phyloP scores from a whole-genome alignment of 2,113 vertebrate genomes.

The Alectura lathami region DNA sequence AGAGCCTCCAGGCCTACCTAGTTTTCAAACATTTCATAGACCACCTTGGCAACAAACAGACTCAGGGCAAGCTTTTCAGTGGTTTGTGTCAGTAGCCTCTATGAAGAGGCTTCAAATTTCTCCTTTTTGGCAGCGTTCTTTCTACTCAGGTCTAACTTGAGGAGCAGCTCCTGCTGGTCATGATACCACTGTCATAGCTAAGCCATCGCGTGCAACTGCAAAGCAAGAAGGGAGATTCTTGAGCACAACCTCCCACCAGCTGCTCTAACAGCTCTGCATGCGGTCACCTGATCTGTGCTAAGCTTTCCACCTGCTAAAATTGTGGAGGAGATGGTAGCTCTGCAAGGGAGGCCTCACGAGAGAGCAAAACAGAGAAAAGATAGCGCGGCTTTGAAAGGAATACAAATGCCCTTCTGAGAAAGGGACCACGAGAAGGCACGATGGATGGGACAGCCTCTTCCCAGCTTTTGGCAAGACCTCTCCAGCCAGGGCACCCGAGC shows the following conservation, averaged over 20 bases:
- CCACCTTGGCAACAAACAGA: background rate
- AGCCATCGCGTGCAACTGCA: background rate
- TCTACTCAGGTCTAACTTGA: background rate
- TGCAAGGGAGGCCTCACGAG: background rate
- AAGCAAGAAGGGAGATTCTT: background rate
- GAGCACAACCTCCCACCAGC: background rate
- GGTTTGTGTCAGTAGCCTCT: background rate
- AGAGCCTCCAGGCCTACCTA: background rate
- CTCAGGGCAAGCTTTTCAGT: background rate
- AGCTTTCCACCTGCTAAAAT: background rate
- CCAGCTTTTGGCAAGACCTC: background rate
- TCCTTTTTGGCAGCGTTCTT: background rate
- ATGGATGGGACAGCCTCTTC: background rate
- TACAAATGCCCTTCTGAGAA: background rate
- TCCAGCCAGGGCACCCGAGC: background rate
- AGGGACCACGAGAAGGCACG: fast-evolving
- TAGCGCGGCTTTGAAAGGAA: background rate
- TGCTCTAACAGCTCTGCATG: background rate
- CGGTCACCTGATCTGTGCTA: background rate
- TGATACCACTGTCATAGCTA: background rate
- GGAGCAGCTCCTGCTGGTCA: background rate
- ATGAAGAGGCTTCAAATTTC: background rate
- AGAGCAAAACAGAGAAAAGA: fast-evolving
- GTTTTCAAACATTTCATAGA: background rate
- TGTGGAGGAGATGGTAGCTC: background rate